A percentile compares a stretch with the other conserved stretches of the same genome.
Evolutionary conservation across 2,888 invertebrate species (phyloP).

Genomic region (Microctonus brassicae): DNA sequence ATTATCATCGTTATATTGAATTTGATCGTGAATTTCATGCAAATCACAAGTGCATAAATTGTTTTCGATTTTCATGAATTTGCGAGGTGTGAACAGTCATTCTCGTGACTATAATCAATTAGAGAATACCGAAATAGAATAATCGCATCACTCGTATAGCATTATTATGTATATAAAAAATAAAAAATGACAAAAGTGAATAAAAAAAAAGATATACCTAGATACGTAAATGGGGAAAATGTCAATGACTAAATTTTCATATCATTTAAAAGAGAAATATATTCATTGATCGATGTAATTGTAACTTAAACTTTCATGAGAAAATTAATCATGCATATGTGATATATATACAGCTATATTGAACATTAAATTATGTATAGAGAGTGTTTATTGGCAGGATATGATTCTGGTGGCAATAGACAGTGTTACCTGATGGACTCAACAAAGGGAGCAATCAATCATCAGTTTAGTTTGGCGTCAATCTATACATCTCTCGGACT

Average conservation of each 20-base stretch:
- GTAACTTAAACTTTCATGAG: too few relatives aligned
- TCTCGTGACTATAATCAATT: neutral
- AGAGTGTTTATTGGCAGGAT: neutral
- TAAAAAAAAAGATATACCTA: neutral
- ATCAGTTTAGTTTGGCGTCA: constrained; percentile 56
- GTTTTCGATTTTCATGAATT: neutral
- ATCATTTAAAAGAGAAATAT: neutral
- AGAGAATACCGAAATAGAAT: neutral
- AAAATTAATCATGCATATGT: too few relatives aligned
- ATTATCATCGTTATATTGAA: neutral
- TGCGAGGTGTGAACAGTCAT: neutral
- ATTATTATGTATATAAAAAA: neutral
- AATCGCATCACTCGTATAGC: neutral
- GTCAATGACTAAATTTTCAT: neutral
- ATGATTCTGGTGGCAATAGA: constrained; percentile 29
- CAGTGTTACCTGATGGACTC: constrained; percentile 27
- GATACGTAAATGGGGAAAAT: neutral
- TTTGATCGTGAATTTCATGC: neutral
- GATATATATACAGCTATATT: neutral
- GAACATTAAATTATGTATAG: neutral
- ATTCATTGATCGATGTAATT: neutral
- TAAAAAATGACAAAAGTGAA: neutral
- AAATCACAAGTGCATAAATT: neutral
- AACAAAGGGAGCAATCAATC: constrained; percentile 50
- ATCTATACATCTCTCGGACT: constrained; percentile 47